Base-by-base conservation (phyloP, 1,140 invertebrate genomes). In the Halesus radiatus region DNA sequence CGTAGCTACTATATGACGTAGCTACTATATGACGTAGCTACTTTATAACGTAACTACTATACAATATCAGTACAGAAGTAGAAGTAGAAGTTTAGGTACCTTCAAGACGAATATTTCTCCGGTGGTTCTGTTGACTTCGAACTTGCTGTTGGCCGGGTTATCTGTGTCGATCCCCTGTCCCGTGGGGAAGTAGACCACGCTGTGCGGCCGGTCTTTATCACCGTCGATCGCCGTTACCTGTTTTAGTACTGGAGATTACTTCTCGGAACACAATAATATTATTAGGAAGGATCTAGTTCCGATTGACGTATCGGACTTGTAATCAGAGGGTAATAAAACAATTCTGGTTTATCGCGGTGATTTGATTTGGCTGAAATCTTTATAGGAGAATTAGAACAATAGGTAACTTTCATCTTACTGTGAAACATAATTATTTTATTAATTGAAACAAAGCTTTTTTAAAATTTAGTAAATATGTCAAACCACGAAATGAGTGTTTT, bases 101-200 rank as follows among this genome's bases (percentile, higher is more conserved):
- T 92, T 92, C 32, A 92, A 86, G 73, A 93, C 91, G 86, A 92
- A 93, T 84, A 93, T 93, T 85, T 92, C 91, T 76, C 92, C 93
- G 15, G 92, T 92, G 20, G 91, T 91, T 79, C 90, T 88, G 85
- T 94, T 93, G 85, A 95, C 93, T 84, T 91, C 89, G 85, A 95
- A 95, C 86, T 92, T 92, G 86, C 91, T 92, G 86, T 93, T 92
- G 80, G 90, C 88, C 54, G 91, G 90, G 84, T 92, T 92, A 84
- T 92, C 90, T 52, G 92, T 88, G 84, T 93, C 91, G 80, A 93
- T 93, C 70, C 93, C 93, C 86, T 94, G 92, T 18, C 93, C 93
- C 72, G 92, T 93, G 68, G 95, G 88, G 85, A 92, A 92, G 88
- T 94, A 95, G 68, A 93, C 91, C 85, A 95, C 94, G 81, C 93